A percentile compares a stretch with the other conserved stretches of the same genome.
phyloP scores from a whole-genome alignment of 2,113 vertebrate genomes.

The Proteles cristata region DNA sequence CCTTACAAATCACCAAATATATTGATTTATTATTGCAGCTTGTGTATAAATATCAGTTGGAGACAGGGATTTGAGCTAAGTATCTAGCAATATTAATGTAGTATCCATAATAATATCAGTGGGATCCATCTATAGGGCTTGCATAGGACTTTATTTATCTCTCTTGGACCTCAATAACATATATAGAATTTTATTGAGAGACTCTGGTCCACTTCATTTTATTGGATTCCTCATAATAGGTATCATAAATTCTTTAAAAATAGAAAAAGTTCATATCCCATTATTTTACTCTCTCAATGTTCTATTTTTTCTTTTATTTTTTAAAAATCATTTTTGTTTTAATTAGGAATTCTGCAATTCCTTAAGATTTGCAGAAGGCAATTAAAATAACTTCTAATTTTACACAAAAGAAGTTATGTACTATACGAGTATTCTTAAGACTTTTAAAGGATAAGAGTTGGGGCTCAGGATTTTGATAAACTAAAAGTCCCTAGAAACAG shows the following conservation, averaged over 20 bases:
- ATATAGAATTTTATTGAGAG: background rate
- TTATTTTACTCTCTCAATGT: background rate
- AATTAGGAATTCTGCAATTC: background rate
- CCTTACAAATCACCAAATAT: background rate
- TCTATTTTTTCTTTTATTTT: background rate
- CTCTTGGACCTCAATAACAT: background rate
- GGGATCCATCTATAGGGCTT: background rate
- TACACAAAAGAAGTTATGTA: background rate
- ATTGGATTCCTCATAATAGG: background rate
- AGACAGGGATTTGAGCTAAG: background rate
- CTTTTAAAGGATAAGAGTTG: background rate
- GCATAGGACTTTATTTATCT: background rate
- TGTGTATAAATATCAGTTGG: background rate
- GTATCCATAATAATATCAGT: background rate
- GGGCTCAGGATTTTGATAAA: background rate
- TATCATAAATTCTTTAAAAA: background rate
- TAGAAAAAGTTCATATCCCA: background rate
- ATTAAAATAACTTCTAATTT: background rate
- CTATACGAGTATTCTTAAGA: background rate
- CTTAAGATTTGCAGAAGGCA: background rate
- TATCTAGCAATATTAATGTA: background rate
- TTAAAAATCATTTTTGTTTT: background rate
- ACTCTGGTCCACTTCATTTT: conserved; percentile 17
- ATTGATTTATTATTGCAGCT: background rate
- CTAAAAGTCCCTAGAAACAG: background rate